Evolutionary conservation across 2,113 vertebrate species (phyloP).

Genomic region (Leptodactylus fuscus): DNA sequence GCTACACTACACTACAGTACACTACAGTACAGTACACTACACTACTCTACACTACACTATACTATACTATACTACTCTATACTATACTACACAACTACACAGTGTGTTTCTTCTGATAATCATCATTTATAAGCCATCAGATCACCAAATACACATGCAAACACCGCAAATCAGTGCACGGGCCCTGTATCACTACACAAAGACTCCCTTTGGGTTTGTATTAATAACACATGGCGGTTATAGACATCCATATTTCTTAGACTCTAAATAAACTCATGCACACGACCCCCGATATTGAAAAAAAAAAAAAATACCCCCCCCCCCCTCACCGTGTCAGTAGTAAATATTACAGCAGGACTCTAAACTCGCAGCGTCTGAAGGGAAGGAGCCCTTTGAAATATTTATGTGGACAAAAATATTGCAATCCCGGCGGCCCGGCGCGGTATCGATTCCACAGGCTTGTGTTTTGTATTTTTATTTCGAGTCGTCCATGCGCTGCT

Average conservation of each 20-base stretch:
- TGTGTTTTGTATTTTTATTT: constrained; percentile 24
- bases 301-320: not conserved
- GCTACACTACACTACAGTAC: no score
- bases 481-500: not conserved
- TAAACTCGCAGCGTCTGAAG: not conserved
- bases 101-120: no score
- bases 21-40: no score
- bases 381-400: not conserved
- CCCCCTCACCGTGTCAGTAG: not conserved
- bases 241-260: no score
- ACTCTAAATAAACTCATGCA: not conserved
- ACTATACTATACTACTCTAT: no score
- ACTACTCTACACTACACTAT: no score
- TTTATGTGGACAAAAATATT: constrained; percentile 13
- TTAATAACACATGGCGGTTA: no score
- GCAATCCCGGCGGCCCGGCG: not conserved
- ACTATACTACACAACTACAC: not conserved
- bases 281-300: not conserved
- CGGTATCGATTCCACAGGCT: not conserved
- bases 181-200: no score
- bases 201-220: no score
- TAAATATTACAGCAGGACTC: not conserved
- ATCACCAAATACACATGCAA: no score
- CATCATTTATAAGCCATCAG: no score
- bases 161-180: no score